These are phyloP conservation scores for Drosophila recens DNA, from an alignment of 2,888 invertebrate species.

Conservation along the genomic window DNA sequence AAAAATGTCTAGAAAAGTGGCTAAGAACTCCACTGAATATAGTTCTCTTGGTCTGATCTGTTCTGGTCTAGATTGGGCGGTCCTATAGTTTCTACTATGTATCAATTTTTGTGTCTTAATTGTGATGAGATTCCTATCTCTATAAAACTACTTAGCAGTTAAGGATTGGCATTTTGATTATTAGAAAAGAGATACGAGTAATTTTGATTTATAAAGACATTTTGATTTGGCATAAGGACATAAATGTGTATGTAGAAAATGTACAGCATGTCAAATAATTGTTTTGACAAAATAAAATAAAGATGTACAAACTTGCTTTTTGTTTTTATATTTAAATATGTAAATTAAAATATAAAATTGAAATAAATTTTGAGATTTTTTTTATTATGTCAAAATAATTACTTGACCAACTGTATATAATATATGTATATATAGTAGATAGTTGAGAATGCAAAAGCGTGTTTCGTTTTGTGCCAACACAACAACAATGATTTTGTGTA, in stretches of 20 bases:
- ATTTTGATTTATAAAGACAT: constrained; percentile 45
- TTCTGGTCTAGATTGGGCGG: constrained; percentile 57
- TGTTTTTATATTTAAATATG: no score
- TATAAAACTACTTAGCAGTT: constrained; percentile 51
- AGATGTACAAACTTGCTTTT: no score
- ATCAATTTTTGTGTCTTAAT: constrained; percentile 12
- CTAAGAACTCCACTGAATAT: constrained; percentile 37
- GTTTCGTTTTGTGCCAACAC: constrained; percentile 46
- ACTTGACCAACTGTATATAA: background rate
- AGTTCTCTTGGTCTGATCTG: constrained; percentile 39
- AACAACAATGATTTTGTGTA: constrained; percentile 42
- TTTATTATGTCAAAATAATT: background rate
- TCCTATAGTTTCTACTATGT: constrained; percentile 33
- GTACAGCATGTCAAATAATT: background rate
- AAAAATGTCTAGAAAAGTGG: constrained; percentile 46
- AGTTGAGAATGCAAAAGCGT: constrained; percentile 45
- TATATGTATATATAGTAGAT: constrained; percentile 42
- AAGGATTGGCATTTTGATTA: constrained; percentile 30
- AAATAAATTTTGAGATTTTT: background rate
- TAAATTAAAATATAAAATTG: no score
- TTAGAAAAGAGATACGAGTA: constrained; percentile 12
- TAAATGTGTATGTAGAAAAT: constrained; percentile 1
- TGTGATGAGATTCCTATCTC: constrained; percentile 37
- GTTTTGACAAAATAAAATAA: background rate
- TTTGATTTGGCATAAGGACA: constrained; percentile 56